A percentile compares a stretch with the other conserved stretches of the same genome.
Conservation (phyloP, 2,888 invertebrate species). For the Oligia strigilis region DNA sequence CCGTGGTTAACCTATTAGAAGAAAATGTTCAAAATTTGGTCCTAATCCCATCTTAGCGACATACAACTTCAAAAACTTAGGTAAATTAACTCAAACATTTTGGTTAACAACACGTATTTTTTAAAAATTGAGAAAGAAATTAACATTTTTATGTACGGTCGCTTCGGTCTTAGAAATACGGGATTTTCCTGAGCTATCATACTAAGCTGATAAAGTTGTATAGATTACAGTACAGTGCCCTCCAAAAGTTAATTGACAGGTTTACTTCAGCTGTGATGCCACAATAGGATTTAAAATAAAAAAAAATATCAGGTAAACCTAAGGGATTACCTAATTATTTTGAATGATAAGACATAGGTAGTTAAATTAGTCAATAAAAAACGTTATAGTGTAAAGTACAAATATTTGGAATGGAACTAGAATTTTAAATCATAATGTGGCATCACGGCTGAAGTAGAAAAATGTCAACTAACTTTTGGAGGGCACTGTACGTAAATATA, state of each 20-base stretch:
- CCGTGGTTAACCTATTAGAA: neutral
- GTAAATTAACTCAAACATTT: neutral
- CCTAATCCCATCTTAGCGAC: neutral
- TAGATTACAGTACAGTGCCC: no score
- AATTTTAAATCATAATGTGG: neutral
- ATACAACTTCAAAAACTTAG: neutral
- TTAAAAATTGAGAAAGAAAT: neutral
- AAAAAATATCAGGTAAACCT: no score
- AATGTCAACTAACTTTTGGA: neutral
- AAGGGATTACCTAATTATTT: no score
- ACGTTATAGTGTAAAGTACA: no score
- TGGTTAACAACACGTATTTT: neutral
- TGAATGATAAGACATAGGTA: no score
- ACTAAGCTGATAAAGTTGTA: neutral
- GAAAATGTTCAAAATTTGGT: neutral
- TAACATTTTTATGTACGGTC: neutral
- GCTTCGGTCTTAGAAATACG: neutral
- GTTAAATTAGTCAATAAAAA: no score
- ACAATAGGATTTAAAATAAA: no score
- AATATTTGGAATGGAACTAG: no score
- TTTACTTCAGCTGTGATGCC: no score
- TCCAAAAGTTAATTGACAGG: no score
- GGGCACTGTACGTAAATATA: neutral
- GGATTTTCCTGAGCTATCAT: neutral
- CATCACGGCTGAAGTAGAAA: neutral